Evolutionary conservation across 1,140 invertebrate genomes (phyloP).

Genomic region (Tribolium castaneum): DNA sequence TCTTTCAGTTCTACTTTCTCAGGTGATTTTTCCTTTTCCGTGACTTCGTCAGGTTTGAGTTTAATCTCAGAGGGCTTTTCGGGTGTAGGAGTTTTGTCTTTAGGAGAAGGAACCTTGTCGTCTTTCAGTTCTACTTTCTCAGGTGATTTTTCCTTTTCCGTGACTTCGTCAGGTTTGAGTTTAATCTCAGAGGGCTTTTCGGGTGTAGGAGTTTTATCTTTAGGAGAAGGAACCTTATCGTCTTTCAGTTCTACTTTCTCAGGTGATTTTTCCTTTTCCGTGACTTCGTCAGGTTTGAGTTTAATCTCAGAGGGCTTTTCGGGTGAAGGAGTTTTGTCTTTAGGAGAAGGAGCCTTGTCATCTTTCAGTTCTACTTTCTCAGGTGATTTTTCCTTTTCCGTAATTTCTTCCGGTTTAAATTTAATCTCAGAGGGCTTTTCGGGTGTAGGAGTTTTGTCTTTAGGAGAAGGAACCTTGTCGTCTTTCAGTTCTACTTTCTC

Average conservation of each 20-base stretch:
- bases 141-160: not conserved
- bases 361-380: not conserved
- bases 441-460: not conserved
- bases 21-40: not conserved
- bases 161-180: not conserved
- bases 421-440: not conserved
- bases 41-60: not conserved
- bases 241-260: not conserved
- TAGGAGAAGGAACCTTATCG: not conserved
- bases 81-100: not conserved
- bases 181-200: not conserved
- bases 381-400: not conserved
- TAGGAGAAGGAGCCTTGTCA: not conserved
- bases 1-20: not conserved
- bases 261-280: not conserved
- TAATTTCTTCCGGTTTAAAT: not conserved
- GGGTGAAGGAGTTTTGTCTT: not conserved
- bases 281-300: not conserved
- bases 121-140: not conserved
- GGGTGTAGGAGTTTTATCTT: not conserved
- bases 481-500: not conserved
- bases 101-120: not conserved
- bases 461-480: not conserved
- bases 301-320: not conserved
- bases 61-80: not conserved